Evolutionary conservation across 2,888 invertebrate species (phyloP), one percentile per base, ranked within the genome.

Genomic region (Drosophila meridionalis): DNA sequence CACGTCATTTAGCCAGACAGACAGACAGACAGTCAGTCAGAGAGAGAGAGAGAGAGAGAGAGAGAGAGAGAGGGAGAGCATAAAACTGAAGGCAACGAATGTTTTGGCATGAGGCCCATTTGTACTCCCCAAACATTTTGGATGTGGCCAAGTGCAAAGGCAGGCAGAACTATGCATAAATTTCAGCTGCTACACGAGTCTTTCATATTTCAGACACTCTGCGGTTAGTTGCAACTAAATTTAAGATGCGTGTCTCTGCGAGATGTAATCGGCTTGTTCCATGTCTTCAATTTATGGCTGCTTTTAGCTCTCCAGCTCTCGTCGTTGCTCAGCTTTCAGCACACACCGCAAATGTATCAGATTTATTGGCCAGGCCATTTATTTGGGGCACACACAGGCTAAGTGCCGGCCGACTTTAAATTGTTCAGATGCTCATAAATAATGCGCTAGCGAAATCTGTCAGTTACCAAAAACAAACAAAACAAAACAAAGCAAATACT

Each of bases 61-160:
- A n/a, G 28, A 6, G 36, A 43, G 9, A 12, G 40, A 43, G 12
- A 40, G 26, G 32, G 45, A 20, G 14, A 20, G 36, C 32, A 8
- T 36, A 50, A 61, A 40, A 58, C 42, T 47, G 34, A 56, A 53
- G 55, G 58, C 67, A 71, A 53, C 59, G 28, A 48, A 42, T 68
- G 56, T 78, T 76, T 78, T 89, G 85, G 87, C 89, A 80, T 76
- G 55, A 61, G 60, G 84, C 84, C 89, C 86, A 80, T 59, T 66
- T 47, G 61, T 45, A 9, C 50, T 65, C 60, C 53, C 62, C 43
- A 12, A 47, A 48, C 67, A 59, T 66, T 73, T 78, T 69, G 65
- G 66, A 60, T 67, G 60, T 57, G 60, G 57, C 38, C 58, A 69
- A 67, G 57, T 66, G 61, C 43, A 76, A 84, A 65, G 60, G 34